phyloP scores from a whole-genome alignment of 30 jellyfish, hydroid and myxozoan genomes.

The Phacellophora camtschatica region DNA sequence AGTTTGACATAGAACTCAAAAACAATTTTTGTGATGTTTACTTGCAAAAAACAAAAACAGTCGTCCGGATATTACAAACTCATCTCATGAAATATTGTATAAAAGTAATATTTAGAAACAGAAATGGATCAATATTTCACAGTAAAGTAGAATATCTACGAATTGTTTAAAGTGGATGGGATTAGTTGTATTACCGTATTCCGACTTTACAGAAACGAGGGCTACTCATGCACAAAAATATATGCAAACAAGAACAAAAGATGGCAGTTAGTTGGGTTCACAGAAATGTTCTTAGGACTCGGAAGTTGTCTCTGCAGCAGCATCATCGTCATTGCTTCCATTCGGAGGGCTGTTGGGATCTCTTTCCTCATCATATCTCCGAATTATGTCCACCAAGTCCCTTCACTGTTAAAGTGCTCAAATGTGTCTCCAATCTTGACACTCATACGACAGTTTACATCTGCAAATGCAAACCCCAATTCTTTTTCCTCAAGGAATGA shows the following conservation, averaged over 20 bases:
- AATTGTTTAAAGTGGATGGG: not conserved
- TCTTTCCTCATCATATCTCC: not conserved
- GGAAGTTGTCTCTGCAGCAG: not conserved
- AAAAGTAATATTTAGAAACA: not conserved
- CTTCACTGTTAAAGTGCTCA: not conserved
- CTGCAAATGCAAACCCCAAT: not conserved
- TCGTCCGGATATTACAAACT: not conserved
- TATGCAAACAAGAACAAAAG: not conserved
- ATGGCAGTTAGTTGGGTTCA: not conserved
- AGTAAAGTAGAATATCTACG: not conserved
- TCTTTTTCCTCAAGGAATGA: no score
- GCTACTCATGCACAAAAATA: not conserved
- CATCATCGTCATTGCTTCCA: not conserved
- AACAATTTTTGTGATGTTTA: not conserved
- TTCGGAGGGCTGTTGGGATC: not conserved
- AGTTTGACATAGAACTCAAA: not conserved
- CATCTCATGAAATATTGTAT: not conserved
- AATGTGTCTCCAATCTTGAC: not conserved
- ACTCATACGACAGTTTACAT: not conserved
- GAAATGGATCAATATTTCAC: not conserved
- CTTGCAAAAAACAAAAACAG: not conserved
- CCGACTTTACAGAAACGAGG: not conserved
- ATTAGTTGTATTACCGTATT: not conserved
- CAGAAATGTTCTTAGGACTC: no score
- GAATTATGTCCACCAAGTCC: not conserved